Evolutionary conservation across 2,888 invertebrate species (phyloP).

Genomic region (Xylophagus ater): DNA sequence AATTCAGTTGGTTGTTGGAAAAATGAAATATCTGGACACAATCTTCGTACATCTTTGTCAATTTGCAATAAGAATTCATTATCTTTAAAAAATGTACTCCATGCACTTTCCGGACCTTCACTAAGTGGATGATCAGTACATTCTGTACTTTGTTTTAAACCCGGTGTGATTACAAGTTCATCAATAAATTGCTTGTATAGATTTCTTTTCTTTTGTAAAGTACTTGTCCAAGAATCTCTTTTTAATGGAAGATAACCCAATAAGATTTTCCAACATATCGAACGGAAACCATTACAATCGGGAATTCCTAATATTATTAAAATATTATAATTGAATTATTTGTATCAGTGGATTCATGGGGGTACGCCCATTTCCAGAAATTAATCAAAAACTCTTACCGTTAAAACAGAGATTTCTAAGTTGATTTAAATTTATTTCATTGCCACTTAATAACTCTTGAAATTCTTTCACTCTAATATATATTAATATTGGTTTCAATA

Average conservation of each 20-base stretch:
- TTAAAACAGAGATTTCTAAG: conserved; percentile 65
- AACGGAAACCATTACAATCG: conserved; percentile 70
- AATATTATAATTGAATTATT: neutral
- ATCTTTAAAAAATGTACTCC: conserved; percentile 93
- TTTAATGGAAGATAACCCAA: conserved; percentile 72
- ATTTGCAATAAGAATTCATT: conserved; percentile 96
- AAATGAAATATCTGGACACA: conserved; percentile 95
- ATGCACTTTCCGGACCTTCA: conserved; percentile 89
- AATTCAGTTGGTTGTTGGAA: conserved; percentile 90
- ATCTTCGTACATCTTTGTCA: conserved; percentile 88
- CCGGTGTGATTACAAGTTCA: conserved; percentile 81
- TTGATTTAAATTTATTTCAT: conserved; percentile 57
- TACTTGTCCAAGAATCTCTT: conserved; percentile 54
- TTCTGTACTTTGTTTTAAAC: conserved; percentile 47
- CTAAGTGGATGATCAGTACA: conserved; percentile 77
- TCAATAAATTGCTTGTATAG: conserved; percentile 76
- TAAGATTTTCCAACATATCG: conserved; percentile 80
- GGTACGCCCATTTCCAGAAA: conserved; percentile 6
- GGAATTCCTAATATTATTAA: conserved; percentile 59
- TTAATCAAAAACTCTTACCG: conserved; percentile 45
- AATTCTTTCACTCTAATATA: conserved; percentile 63
- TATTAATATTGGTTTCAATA: conserved; percentile 2
- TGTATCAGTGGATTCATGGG: conserved; percentile 4
- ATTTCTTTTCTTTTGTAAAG: conserved; percentile 61
- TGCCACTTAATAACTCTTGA: conserved; percentile 56